Percentiles rank a stretch among this genome's conserved stretches.
Evolutionary conservation across 1,140 invertebrate species (phyloP).

Genomic region (Drosophila baimaii): DNA sequence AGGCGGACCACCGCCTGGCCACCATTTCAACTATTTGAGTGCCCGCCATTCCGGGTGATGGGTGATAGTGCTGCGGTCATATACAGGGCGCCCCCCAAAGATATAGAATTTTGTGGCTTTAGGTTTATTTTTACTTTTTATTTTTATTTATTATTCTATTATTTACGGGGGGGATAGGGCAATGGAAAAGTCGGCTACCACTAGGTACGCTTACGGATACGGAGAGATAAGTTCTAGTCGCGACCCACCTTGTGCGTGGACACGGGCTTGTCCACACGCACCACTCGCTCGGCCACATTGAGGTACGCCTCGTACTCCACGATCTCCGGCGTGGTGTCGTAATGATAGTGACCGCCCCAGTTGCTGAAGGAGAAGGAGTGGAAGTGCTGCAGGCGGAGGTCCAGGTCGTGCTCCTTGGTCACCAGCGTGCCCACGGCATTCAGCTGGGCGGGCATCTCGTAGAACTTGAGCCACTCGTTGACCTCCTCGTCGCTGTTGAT

Average conservation of each 20-base stretch:
- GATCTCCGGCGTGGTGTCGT: conserved; percentile 93
- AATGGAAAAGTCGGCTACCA: conserved; percentile 26
- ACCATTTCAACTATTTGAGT: neutral
- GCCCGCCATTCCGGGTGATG: conserved; percentile 7
- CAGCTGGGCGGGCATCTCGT: conserved; percentile 94
- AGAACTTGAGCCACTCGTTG: conserved; percentile 96
- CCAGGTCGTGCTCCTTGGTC: conserved; percentile 93
- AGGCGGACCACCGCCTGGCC: neutral
- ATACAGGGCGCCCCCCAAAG: conserved; percentile 1
- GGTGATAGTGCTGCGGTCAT: conserved; percentile 23
- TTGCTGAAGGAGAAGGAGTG: conserved; percentile 95
- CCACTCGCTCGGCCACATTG: conserved; percentile 89
- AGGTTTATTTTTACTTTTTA: conserved; percentile 1
- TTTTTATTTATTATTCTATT: conserved; percentile 17
- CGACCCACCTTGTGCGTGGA: conserved; percentile 85
- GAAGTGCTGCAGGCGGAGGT: conserved; percentile 96
- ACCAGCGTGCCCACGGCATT: conserved; percentile 94
- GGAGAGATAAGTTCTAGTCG: conserved; percentile 78
- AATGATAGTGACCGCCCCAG: conserved; percentile 98
- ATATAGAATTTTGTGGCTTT: neutral
- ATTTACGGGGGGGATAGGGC: conserved; percentile 30
- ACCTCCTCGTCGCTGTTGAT: conserved; percentile 90
- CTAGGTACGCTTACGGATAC: neutral
- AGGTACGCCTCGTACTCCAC: conserved; percentile 95
- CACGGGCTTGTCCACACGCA: conserved; percentile 92